Evolutionary conservation across 2,888 invertebrate genomes (phyloP).

Genomic region (Tuberolachnus salignus): DNA sequence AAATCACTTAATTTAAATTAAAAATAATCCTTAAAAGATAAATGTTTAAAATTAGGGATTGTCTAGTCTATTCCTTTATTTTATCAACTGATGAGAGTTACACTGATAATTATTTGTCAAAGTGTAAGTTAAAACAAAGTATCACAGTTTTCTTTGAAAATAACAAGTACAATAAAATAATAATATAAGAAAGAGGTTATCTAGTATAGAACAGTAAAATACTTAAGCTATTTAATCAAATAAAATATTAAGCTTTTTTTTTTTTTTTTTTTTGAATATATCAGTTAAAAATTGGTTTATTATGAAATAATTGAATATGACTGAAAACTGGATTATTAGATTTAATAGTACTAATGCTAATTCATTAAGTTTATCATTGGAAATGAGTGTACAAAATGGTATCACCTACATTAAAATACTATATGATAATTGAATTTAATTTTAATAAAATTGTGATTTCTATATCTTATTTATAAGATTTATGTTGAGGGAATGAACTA

Average conservation of each 20-base stretch:
- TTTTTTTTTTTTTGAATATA: no score
- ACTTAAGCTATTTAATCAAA: not conserved
- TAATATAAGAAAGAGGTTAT: not conserved
- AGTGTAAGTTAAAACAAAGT: not conserved
- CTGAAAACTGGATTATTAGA: no score
- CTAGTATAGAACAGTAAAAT: not conserved
- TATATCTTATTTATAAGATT: not conserved
- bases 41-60: not conserved
- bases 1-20: not conserved
- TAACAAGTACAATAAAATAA: conserved; percentile 16
- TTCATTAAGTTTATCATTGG: not conserved
- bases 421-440: not conserved
- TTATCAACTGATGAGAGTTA: conserved; percentile 13
- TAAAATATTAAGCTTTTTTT: not conserved
- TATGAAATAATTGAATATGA: no score
- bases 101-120: not conserved
- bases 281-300: not conserved
- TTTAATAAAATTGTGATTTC: not conserved
- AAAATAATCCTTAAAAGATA: not conserved
- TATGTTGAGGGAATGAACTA: not conserved
- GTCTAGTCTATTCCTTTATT: not conserved
- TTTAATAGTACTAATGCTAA: no score
- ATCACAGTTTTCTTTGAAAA: conserved; percentile 47
- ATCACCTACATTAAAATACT: no score
- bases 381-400: not conserved